Conservation (phyloP, 1,140 invertebrate species). For the Atta texana region DNA sequence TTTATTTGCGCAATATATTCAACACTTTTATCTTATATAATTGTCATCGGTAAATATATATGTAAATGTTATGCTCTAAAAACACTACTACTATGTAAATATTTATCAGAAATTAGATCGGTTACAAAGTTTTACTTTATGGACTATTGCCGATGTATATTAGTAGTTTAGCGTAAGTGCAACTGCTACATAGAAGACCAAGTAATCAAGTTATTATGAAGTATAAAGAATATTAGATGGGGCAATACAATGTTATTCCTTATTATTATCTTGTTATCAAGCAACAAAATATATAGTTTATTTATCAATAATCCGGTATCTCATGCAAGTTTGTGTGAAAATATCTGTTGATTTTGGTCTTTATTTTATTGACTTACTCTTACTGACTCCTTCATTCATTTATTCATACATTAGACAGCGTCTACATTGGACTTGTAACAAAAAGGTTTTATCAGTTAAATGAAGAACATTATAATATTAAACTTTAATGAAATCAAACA, state of each 20-base stretch:
- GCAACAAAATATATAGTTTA: neutral
- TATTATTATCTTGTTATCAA: neutral
- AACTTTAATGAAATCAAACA: neutral
- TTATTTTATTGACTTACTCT: neutral
- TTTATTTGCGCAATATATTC: neutral
- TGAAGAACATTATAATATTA: neutral
- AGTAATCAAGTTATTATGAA: neutral
- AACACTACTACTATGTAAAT: constrained; percentile 7
- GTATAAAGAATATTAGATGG: constrained; percentile 13
- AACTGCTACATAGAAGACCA: neutral
- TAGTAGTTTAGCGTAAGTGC: constrained; percentile 6
- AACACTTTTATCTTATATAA: neutral
- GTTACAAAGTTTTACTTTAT: constrained; percentile 14
- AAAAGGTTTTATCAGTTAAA: neutral
- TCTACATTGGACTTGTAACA: neutral
- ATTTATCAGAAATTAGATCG: constrained; percentile 21
- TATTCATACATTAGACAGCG: neutral
- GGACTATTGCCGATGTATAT: neutral
- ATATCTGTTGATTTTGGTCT: neutral
- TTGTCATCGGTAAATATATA: neutral
- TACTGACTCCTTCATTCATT: neutral
- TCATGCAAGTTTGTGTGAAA: neutral
- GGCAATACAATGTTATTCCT: neutral
- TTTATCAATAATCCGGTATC: neutral
- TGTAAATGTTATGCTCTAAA: constrained; percentile 3